These are phyloP conservation scores for Cremastinae sp. DNA, from an alignment of 2,888 invertebrate genomes.

Conservation along the genomic window DNA sequence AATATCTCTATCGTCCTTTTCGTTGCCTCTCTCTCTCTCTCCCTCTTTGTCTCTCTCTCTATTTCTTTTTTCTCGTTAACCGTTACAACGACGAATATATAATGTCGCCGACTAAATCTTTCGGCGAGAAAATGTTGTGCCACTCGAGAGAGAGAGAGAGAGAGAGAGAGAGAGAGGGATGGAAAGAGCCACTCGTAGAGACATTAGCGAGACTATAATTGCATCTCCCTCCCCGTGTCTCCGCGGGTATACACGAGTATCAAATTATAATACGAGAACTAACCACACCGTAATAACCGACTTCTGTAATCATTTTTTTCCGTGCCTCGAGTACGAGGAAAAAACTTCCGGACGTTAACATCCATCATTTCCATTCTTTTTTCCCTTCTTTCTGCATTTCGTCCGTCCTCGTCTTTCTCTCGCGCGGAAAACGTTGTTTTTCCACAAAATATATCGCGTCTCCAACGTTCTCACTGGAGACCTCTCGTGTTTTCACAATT, in stretches of 20 bases:
- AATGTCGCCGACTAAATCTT: slow-evolving; percentile 66
- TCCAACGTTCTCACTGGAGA: too few relatives aligned
- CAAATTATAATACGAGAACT: slow-evolving; percentile 33
- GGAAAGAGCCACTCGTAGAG: slow-evolving; percentile 53
- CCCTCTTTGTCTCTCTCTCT: slow-evolving; percentile 52
- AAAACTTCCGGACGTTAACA: slow-evolving; percentile 47
- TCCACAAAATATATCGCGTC: slow-evolving; percentile 26
- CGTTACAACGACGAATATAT: slow-evolving; percentile 56
- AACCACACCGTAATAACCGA: slow-evolving; percentile 40
- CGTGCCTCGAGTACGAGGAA: slow-evolving; percentile 19
- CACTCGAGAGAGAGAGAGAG: slow-evolving; percentile 41
- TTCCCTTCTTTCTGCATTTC: not conserved
- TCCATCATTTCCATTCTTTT: slow-evolving; percentile 41
- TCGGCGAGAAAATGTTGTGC: slow-evolving; percentile 60
- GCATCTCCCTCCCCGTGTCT: slow-evolving; percentile 52
- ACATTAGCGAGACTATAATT: slow-evolving; percentile 64
- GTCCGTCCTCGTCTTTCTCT: not conserved
- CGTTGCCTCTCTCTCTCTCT: slow-evolving; percentile 42
- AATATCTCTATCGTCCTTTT: slow-evolving; percentile 26
- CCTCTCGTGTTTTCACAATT: too few relatives aligned
- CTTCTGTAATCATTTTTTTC: slow-evolving; percentile 31
- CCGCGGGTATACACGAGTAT: slow-evolving; percentile 8
- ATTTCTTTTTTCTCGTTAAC: slow-evolving; percentile 43
- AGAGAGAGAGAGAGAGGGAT: too few relatives aligned
- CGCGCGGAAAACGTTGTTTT: slow-evolving; percentile 26